Conservation (phyloP, 2,888 invertebrate species). For the Ommatoiulus sabulosus region DNA sequence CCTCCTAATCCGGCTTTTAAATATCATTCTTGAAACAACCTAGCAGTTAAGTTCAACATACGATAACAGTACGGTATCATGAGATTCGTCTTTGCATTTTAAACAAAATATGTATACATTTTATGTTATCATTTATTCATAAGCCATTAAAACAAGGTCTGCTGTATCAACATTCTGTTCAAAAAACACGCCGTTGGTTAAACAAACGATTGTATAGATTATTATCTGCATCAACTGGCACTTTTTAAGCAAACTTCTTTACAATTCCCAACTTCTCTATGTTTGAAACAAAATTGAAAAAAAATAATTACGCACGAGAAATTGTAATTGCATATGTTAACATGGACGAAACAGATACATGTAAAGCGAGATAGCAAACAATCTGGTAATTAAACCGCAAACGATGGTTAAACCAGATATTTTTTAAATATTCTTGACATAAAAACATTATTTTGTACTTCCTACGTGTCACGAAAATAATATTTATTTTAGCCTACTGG, state of each 20-base stretch:
- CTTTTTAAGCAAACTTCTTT: background rate
- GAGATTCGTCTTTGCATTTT: too few species aligned
- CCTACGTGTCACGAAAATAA: background rate
- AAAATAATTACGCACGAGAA: background rate
- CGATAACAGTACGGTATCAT: too few species aligned
- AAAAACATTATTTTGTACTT: background rate
- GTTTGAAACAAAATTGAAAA: background rate
- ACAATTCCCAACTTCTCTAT: background rate
- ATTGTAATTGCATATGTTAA: background rate
- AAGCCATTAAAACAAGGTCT: background rate
- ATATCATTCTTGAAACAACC: too few species aligned
- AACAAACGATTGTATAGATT: background rate
- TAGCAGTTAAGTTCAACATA: too few species aligned
- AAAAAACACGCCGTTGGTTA: too few species aligned
- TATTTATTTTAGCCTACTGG: background rate
- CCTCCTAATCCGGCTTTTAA: too few species aligned
- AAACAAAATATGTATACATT: too few species aligned
- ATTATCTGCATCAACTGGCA: background rate
- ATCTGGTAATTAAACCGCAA: background rate
- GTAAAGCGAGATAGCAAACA: background rate
- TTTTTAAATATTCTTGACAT: background rate
- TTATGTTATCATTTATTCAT: background rate
- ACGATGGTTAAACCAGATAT: conserved; percentile 15
- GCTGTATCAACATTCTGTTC: background rate
- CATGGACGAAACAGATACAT: background rate